Evolutionary conservation across 2,797 vertebrate species (phyloP), one percentile per base, ranked within the genome.

Genomic region (Glyptemys insculpta): DNA sequence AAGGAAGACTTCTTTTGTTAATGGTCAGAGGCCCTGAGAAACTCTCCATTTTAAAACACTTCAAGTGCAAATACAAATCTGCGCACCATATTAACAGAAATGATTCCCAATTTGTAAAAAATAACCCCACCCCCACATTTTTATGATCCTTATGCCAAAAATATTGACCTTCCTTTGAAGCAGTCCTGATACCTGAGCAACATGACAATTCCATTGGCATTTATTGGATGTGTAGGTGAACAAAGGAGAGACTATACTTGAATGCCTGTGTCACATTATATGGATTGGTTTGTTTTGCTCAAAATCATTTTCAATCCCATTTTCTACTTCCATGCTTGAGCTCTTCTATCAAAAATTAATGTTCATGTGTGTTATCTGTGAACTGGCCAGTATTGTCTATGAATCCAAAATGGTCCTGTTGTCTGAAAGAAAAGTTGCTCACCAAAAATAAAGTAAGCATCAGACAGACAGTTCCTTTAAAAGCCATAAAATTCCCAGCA

Each of bases 321-420:
- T 88, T 97, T 91, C 79, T 94, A 56, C 74, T 47, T 91, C 81
- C 53, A 89, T 31, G 53, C 44, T 65, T 90, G 85, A 96, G 52
- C n/a, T 86, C n/a, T 72, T 85, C 80, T 83, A 65, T 92, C 88
- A 95, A 85, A 95, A 95, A 1, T 10, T 86, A 52, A 59, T 44
- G 31, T 41, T 56, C 8, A 18, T 57, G 15, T 56, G 4, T 94
- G 49, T 72, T 86, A 93, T 88, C 41, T 88, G 29, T 0, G 19
- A 94, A 37, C 14, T 95, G 76, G 81, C 86, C 89, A 94, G 57
- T 92, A 96, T 95, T 90, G 34, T 52, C 41, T 29, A 29, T 11
- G 1, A 81, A 65, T 95, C 79, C 21, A 86, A 92, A 96, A 83
- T 34, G 37, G 54, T 92, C 80, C 52, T 84, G 23, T 82, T 83